Evolutionary conservation across 2,888 invertebrate genomes (phyloP).

Genomic region (Acanthopleura granulata): DNA sequence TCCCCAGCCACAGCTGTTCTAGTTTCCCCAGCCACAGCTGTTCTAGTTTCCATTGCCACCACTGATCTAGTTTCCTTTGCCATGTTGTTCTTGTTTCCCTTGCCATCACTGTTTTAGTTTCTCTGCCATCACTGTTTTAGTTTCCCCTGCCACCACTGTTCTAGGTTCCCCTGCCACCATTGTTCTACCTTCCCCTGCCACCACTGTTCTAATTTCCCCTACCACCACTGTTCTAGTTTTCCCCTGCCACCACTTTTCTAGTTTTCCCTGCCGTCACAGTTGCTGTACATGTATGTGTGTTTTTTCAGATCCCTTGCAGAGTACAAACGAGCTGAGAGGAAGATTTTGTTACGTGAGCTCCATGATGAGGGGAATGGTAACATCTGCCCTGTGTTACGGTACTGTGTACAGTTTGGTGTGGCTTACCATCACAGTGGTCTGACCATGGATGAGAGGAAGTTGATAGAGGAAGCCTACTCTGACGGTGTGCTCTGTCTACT

Average conservation of each 20-base stretch:
- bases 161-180: too few relatives aligned
- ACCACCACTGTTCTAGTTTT: too few relatives aligned
- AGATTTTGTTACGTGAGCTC: slow-evolving; percentile 76
- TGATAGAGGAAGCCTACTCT: slow-evolving; percentile 84
- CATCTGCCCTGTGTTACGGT: slow-evolving; percentile 78
- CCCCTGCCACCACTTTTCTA: too few relatives aligned
- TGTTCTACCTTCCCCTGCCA: too few relatives aligned
- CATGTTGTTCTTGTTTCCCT: too few relatives aligned
- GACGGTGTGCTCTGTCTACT: slow-evolving; percentile 88
- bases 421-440: slow-evolving; percentile 93
- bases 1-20: too few relatives aligned
- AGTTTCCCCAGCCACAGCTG: too few relatives aligned
- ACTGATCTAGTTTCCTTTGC: too few relatives aligned
- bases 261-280: too few relatives aligned
- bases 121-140: neutral
- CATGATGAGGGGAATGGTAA: slow-evolving; percentile 76
- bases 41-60: too few relatives aligned
- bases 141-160: neutral
- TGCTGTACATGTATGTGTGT: too few relatives aligned
- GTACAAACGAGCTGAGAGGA: slow-evolving; percentile 74
- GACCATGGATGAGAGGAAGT: slow-evolving; percentile 85
- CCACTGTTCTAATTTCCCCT: too few relatives aligned
- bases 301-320: slow-evolving; percentile 49
- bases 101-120: neutral
- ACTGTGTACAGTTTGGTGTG: slow-evolving; percentile 83